Evolutionary conservation across 2,888 invertebrate genomes (phyloP), one percentile per base, ranked within the genome.

Genomic region (Melieria picta): DNA sequence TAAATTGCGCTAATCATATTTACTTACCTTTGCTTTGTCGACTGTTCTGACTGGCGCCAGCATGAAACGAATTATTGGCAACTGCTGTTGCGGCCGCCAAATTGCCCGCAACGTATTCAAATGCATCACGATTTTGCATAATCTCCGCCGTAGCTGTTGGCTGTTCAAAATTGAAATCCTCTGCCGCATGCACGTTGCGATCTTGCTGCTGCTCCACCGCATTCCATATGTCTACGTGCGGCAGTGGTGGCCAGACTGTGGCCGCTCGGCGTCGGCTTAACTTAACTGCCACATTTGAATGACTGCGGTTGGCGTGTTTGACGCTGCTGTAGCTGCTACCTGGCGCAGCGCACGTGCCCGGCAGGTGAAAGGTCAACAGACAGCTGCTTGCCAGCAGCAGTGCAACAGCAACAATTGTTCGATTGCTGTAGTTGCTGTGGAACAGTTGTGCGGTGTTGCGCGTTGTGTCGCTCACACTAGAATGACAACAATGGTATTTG

Each of bases 1-100:
- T 43, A 7, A n/a, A 9, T 7, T 7, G 11, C 50, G 50, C 4
- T 30, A 0, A n/a, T 47, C 63, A 48, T n/a, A 46, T 56, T n/a
- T 9, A 30, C 30, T 30, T 60, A 70, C 72, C 72, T 69, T 65
- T 72, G 58, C 70, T 73, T 46, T 66, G 62, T 30, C 69, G 47
- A 11, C 13, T 47, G n/a, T 56, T 43, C 5, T 63, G 61, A 42
- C 5, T 7, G 70, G 45, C 50, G 58, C 55, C 0, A 45, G 58
- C 55, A 50, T 13, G 55, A 71, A 57, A 43, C 66, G 69, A 10
- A 9, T 52, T 6, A 46, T 58, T 16, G 56, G 11, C 67, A 4
- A 55, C 57, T 45, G 57, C 48, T 58, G 66, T 48, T 58, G 58
- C 70, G 43, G 45, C 69, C 47, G 55, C 62, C 30, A 71, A 58